Conservation (phyloP, 2,888 invertebrate genomes). For the Chrysina gloriosa region DNA sequence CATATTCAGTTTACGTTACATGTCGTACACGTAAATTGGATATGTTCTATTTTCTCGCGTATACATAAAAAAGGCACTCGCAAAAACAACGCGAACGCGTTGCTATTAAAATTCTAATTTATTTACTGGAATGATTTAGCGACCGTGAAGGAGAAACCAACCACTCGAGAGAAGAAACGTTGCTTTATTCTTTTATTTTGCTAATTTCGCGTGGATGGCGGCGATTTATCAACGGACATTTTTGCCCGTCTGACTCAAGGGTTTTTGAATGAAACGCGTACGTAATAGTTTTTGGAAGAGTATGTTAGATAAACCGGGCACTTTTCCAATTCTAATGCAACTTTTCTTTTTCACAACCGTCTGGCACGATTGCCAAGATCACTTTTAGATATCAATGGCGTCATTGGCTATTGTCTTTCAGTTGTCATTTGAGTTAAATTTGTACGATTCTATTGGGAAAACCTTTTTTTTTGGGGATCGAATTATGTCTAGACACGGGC, state of each 20-base stretch:
- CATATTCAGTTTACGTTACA: too few relatives aligned
- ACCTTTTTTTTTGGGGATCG: too few relatives aligned
- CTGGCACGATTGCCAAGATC: conserved; percentile 20
- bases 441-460: too few relatives aligned
- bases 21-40: too few relatives aligned
- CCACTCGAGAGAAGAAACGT: too few relatives aligned
- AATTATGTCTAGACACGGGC: too few relatives aligned
- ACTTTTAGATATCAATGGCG: conserved; percentile 4
- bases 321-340: conserved; percentile 13
- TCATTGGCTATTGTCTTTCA: conserved; percentile 20
- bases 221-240: conserved; percentile 12
- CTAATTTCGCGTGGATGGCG: background rate
- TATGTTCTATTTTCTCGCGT: too few relatives aligned
- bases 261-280: conserved; percentile 25
- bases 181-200: background rate
- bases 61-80: too few relatives aligned
- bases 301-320: conserved; percentile 24
- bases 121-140: background rate
- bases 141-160: too few relatives aligned
- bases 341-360: conserved; percentile 23
- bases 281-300: conserved; percentile 12
- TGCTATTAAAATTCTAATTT: background rate
- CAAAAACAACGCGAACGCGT: background rate
- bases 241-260: conserved; percentile 3
- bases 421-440: background rate